Evolutionary conservation across 2,113 vertebrate species (phyloP).

Genomic region (Meriones unguiculatus): DNA sequence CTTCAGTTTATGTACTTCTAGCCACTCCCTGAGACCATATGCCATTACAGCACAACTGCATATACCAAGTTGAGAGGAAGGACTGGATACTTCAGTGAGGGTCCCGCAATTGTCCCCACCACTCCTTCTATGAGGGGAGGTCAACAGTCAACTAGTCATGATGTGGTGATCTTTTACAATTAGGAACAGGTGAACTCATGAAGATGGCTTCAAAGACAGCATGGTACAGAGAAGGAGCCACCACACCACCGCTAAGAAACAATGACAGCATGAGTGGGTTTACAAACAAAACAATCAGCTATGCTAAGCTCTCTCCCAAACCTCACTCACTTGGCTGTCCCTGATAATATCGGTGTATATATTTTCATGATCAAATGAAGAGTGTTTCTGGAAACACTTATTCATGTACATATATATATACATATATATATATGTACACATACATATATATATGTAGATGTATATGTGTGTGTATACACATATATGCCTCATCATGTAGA

Average conservation of each 20-base stretch:
- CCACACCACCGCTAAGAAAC: background rate
- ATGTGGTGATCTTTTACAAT: background rate
- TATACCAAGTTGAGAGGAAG: background rate
- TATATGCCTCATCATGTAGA: background rate
- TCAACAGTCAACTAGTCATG: background rate
- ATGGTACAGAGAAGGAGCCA: background rate
- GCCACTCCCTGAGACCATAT: background rate
- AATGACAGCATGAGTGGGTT: background rate
- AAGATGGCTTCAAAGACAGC: background rate
- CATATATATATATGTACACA: too few species aligned
- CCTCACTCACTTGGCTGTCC: background rate
- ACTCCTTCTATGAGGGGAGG: background rate
- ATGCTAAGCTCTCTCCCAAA: background rate
- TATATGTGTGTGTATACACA: too few species aligned
- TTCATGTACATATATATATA: background rate
- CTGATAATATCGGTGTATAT: background rate
- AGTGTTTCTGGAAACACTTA: background rate
- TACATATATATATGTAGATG: too few species aligned
- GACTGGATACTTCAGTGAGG: background rate
- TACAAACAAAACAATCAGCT: background rate
- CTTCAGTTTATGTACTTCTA: background rate
- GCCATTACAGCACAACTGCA: background rate
- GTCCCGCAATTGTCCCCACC: background rate
- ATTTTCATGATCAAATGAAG: background rate
- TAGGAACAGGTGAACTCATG: background rate